Evolutionary conservation across 2,113 vertebrate genomes (phyloP).

Genomic region (Myotis yumanensis): DNA sequence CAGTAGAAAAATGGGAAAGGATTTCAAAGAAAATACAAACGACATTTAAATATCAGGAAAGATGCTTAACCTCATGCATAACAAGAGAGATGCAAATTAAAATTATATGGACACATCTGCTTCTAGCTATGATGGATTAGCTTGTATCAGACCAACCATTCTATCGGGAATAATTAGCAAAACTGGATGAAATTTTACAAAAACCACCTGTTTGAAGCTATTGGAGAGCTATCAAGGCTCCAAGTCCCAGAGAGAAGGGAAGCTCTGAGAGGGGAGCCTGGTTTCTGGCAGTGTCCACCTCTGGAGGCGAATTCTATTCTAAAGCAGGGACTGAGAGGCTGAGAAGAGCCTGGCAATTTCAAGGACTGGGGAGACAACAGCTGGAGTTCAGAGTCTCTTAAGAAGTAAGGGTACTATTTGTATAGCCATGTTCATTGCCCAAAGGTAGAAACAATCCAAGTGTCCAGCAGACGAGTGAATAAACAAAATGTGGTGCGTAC

Average conservation of each 20-base stretch:
- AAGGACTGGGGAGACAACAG: not conserved
- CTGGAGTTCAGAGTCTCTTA: not conserved
- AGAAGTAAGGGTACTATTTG: not conserved
- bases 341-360: not conserved
- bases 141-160: constrained; percentile 25
- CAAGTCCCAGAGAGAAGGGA: not conserved
- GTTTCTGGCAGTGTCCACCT: not conserved
- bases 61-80: constrained; percentile 33
- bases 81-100: constrained; percentile 56
- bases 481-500: not conserved
- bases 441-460: not conserved
- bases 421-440: not conserved
- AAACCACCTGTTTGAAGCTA: constrained; percentile 17
- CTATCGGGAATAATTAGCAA: constrained; percentile 61
- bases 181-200: constrained; percentile 26
- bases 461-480: not conserved
- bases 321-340: not conserved
- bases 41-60: constrained; percentile 59
- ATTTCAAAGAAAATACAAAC: constrained; percentile 52
- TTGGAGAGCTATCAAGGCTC: not conserved
- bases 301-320: not conserved
- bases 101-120: constrained; percentile 62
- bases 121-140: constrained; percentile 49
- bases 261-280: not conserved
- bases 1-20: not conserved